These are phyloP conservation scores for Lepidurus apus DNA, from an alignment of 1,140 invertebrate genomes.

Conservation along the genomic window DNA sequence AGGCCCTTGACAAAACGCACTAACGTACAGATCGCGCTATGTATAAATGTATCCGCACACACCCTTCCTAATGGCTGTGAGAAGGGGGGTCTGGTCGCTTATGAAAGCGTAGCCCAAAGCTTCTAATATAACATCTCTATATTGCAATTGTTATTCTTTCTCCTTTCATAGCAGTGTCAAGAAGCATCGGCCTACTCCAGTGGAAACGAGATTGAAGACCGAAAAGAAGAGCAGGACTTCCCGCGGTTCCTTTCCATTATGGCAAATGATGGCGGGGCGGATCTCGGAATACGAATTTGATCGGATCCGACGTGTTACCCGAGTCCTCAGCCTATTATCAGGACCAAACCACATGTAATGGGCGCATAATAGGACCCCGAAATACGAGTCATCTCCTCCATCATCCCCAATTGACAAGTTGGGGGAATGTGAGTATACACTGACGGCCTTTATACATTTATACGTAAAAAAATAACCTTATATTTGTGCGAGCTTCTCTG, in stretches of 20 bases:
- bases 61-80: not conserved
- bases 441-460: not conserved
- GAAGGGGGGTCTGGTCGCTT: not conserved
- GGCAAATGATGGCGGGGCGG: not conserved
- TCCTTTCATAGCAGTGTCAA: conserved; percentile 5
- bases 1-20: conserved; percentile 9
- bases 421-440: conserved; percentile 3
- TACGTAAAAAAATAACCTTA: not conserved
- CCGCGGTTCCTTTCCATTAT: conserved; percentile 9
- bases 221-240: conserved; percentile 8
- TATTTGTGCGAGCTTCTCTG: not conserved
- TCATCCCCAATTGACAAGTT: conserved; percentile 21
- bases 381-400: not conserved
- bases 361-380: conserved; percentile 8
- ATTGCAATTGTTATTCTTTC: conserved; percentile 16
- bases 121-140: conserved; percentile 8
- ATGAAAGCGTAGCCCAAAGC: not conserved
- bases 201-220: not conserved
- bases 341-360: conserved; percentile 12
- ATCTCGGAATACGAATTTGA: conserved; percentile 2
- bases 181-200: conserved; percentile 2
- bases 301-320: conserved; percentile 17
- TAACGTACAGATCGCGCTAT: not conserved
- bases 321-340: conserved; percentile 8
- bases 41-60: not conserved